A percentile compares a stretch with the other conserved stretches of the same genome.
Evolutionary conservation across 2,113 vertebrate species (phyloP).

Genomic region (Potamarius usumacintae): DNA sequence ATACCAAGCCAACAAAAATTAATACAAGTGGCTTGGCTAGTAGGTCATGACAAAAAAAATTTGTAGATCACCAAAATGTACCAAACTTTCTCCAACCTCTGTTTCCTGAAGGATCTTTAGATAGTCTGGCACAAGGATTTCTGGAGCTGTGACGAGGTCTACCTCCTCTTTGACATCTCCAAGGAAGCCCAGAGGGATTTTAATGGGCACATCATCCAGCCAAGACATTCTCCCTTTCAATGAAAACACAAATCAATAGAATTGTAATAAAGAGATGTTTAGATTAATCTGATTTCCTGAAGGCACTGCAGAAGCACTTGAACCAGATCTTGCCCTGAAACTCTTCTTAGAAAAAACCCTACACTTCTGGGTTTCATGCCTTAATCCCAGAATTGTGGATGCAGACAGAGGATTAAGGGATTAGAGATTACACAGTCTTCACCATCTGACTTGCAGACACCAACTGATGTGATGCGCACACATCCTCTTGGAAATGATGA

Average conservation of each 20-base stretch:
- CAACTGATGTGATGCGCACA: neutral
- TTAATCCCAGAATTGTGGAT: conserved; percentile 21
- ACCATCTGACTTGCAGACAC: conserved; percentile 10
- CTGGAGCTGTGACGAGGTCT: conserved; percentile 39
- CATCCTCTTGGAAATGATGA: neutral
- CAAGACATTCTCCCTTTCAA: conserved; percentile 62
- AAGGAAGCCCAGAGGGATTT: conserved; percentile 61
- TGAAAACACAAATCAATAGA: conserved; percentile 30
- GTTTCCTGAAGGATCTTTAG: conserved; percentile 77
- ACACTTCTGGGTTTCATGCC: neutral
- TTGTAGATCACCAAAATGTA: neutral
- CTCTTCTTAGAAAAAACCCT: neutral
- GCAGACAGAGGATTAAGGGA: conserved; percentile 43
- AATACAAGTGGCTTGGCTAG: neutral
- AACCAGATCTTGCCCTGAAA: neutral
- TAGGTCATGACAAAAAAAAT: neutral
- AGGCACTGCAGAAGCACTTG: neutral
- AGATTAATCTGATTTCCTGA: neutral
- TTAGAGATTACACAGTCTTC: conserved; percentile 41
- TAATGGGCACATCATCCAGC: conserved; percentile 84
- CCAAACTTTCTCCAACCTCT: conserved; percentile 71
- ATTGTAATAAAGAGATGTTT: neutral
- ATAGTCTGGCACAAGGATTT: conserved; percentile 73
- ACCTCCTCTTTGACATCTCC: conserved; percentile 57
- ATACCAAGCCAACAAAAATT: neutral